Evolutionary conservation across 2,113 vertebrate genomes (phyloP), one percentile per base, ranked within the genome.

Genomic region (Fulica atra): DNA sequence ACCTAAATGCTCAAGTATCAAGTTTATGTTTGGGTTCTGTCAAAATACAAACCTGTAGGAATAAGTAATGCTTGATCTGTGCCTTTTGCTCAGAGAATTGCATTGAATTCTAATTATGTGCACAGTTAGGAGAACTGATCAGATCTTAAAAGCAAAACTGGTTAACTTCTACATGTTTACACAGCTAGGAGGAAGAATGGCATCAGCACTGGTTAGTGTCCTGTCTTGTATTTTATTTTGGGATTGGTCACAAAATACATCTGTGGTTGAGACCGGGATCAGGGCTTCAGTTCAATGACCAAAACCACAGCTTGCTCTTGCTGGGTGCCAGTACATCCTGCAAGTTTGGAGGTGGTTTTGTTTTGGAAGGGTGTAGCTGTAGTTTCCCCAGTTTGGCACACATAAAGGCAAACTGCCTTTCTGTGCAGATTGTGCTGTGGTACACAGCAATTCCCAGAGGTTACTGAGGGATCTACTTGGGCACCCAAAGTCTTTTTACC

Each of bases 191-290:
- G 65, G 50, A 87, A 51, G 9, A 60, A 74, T 10, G 56, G 13
- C 33, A 51, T 2, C 0, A 0, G 19, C 20, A 9, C 4, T 16
- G 35, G 14, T 23, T 65, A 54, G 26, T 60, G 13, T 33, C 40
- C 11, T 23, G 4, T 16, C 63, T n/a, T 54, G 14, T 33, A 28
- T 70, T 86, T 69, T 29, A 21, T n/a, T 77, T 59, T 51, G 50
- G 13, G 24, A 51, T 29, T 57, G 33, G 33, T 77, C 24, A 19
- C 24, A 54, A n/a, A 10, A 12, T 26, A 13, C 35, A 65, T 13
- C n/a, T 89, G 40, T 28, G 25, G 31, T 46, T 69, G 40, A 57
- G 56, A 4, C n/a, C 63, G 26, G 26, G 50, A 9, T 17, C 28
- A 59, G 28, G 73, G 18, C 42, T 35, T 6, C 23, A 82, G 31